Evolutionary conservation across 2,888 invertebrate genomes (phyloP).

Genomic region (Cerastis leucographa): DNA sequence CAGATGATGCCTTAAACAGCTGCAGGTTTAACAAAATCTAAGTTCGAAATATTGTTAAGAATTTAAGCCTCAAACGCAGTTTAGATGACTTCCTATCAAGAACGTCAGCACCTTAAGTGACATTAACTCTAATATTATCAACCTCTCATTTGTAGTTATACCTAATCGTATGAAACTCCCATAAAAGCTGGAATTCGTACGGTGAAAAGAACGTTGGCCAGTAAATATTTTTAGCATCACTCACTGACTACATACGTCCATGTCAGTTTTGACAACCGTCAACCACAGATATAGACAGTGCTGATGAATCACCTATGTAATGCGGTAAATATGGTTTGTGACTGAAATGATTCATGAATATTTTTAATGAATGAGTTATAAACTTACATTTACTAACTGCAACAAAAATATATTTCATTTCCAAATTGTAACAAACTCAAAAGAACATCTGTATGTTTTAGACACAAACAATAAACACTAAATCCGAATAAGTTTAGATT

Average conservation of each 20-base stretch:
- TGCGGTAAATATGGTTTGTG: background rate
- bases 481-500: background rate
- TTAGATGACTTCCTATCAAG: background rate
- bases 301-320: constrained; percentile 9
- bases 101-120: background rate
- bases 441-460: background rate
- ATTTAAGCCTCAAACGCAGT: background rate
- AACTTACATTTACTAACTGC: background rate
- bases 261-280: constrained; percentile 6
- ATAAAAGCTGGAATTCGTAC: background rate
- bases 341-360: constrained; percentile 6
- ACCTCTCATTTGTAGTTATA: background rate
- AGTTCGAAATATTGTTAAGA: too few species aligned
- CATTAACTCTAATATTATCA: background rate
- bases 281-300: constrained; percentile 2
- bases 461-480: background rate
- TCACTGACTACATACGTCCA: constrained; percentile 13
- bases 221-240: background rate
- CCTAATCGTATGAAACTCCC: too few species aligned
- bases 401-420: background rate
- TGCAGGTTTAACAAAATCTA: background rate
- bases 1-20: too few species aligned
- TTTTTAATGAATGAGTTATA: background rate
- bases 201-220: background rate
- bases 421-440: too few species aligned